Base-by-base conservation (phyloP, 2,888 invertebrate genomes). In the Nesidiocoris tenuis region DNA sequence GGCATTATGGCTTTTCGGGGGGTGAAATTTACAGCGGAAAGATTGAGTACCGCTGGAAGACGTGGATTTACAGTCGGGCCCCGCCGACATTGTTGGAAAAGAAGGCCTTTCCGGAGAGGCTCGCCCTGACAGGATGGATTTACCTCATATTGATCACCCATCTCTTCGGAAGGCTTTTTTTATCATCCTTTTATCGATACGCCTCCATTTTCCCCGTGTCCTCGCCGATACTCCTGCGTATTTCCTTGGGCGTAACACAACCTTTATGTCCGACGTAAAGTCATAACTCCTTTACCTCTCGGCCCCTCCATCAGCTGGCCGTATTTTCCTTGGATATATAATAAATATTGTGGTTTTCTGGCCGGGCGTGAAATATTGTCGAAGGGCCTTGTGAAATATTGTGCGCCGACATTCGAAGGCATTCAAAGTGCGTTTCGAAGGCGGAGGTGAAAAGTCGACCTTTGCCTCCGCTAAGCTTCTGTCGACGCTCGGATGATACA, bases 81-180 rank as follows among this genome's bases (percentile, higher is more conserved):
- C 5, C 12, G 39, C 12, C 12, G 39, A 39, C 5, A 39, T 39
- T 39, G 39, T 39, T 7, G 39, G 5, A 12, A 12, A 39, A 39
- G 39, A 39, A 39, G 39, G 39, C 39, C 39, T 39, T 39, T 39
- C 39, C 39, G 21, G 55, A 55, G 66, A 21, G 56, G 56, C 19
- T n/a, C n/a, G 55, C 54, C n/a, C 55, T 67, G 67, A 67, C 67
- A 67, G 67, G 67, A 67, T 55, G 67, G 67, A 67, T 67, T 67
- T 67, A 65, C 67, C 56, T 67, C 67, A 67, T 67, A 67, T 67
- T 67, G 67, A 67, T 67, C 67, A 67, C 67, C 67, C 54, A 22
- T 67, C 54, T 25, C 21, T 39, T 12, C 5, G 39, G 12, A 39
- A 12, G 12, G 5, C 12, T 65, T 55, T 55, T 67, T 67, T 67